Conservation (phyloP, 2,113 vertebrate genomes). For the Microcebus tavaratra region DNA sequence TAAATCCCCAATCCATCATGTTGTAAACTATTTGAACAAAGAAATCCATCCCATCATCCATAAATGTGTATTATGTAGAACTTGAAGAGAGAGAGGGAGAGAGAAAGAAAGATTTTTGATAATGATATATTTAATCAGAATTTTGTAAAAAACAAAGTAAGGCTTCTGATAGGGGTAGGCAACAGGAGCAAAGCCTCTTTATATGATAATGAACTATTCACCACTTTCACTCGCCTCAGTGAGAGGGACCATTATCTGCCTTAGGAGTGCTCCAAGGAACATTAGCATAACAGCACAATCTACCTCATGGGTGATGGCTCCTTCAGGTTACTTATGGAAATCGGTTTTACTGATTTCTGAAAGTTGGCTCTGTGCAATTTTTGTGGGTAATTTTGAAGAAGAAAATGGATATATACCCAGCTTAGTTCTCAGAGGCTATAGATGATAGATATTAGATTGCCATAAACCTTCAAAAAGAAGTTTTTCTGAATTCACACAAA, state of each 20-base stretch:
- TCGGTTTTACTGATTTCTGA: constrained; percentile 22
- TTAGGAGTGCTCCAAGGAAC: neutral
- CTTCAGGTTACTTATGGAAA: constrained; percentile 43
- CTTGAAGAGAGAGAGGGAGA: neutral
- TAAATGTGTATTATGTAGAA: neutral
- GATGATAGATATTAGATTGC: neutral
- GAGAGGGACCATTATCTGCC: neutral
- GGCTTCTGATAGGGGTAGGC: neutral
- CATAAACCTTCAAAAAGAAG: neutral
- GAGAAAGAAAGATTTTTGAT: neutral
- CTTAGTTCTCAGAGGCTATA: neutral
- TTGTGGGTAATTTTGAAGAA: constrained; percentile 24
- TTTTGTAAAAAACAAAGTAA: constrained; percentile 44
- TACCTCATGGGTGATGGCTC: neutral
- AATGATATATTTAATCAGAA: constrained; percentile 8
- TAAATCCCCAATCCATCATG: neutral
- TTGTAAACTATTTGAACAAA: neutral
- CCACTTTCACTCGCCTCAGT: neutral
- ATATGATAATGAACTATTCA: constrained; percentile 39
- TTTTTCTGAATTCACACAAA: neutral
- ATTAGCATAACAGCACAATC: neutral
- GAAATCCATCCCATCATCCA: neutral
- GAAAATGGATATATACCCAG: neutral
- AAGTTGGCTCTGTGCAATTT: neutral
- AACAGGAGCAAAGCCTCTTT: constrained; percentile 39